A percentile compares a stretch with the other conserved stretches of the same genome.
These are phyloP conservation scores for Rhamnusium bicolor DNA, from an alignment of 2,888 invertebrate species.

Conservation along the genomic window DNA sequence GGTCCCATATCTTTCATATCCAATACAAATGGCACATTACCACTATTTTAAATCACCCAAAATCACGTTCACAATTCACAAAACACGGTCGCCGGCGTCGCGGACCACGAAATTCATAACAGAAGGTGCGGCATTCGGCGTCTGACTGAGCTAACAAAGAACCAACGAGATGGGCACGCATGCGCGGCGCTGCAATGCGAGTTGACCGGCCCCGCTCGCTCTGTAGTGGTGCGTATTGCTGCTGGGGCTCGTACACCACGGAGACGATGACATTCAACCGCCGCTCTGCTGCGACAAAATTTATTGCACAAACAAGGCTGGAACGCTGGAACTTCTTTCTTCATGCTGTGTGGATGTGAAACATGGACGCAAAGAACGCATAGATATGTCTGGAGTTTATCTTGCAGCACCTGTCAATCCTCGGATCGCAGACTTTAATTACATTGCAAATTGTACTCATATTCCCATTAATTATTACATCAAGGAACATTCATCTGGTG, in stretches of 20 bases:
- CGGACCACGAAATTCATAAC: constrained; percentile 65
- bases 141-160: constrained; percentile 65
- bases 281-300: not conserved
- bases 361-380: too few relatives aligned
- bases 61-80: constrained; percentile 51
- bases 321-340: constrained; percentile 7
- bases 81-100: constrained; percentile 69
- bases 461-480: too few relatives aligned
- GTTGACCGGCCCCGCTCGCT: constrained; percentile 50
- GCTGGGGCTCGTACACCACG: constrained; percentile 16
- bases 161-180: constrained; percentile 57
- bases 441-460: too few relatives aligned
- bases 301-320: constrained; percentile 13
- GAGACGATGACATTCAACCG: constrained; percentile 23
- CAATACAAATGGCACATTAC: constrained; percentile 57
- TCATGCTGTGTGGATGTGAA: not conserved
- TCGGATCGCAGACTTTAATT: not conserved
- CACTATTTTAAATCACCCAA: constrained; percentile 44
- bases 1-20: constrained; percentile 88
- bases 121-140: constrained; percentile 65
- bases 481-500: too few relatives aligned
- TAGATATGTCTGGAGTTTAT: not conserved
- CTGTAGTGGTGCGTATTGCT: constrained; percentile 13
- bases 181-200: constrained; percentile 63
- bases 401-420: not conserved